Evolutionary conservation across 1,140 invertebrate species (phyloP).

Genomic region (Drosophila subpulchrella): DNA sequence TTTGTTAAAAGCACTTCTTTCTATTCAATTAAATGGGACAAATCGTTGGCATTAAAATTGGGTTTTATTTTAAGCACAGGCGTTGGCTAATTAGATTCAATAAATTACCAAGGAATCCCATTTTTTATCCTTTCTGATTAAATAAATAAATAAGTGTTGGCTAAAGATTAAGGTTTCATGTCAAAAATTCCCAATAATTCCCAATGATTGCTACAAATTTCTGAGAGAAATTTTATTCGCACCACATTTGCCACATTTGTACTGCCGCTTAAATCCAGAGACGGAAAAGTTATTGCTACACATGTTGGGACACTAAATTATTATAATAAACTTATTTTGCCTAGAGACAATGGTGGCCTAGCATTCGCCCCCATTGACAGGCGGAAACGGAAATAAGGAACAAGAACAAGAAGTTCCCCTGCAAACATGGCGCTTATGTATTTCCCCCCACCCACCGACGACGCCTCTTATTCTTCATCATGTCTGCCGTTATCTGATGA

Average conservation of each 20-base stretch:
- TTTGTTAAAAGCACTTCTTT: conserved; percentile 13
- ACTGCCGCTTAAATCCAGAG: conserved; percentile 9
- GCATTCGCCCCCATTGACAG: conserved; percentile 35
- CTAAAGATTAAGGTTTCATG: too few species aligned
- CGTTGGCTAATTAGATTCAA: not conserved
- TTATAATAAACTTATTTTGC: conserved; percentile 78
- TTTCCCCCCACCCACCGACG: not conserved
- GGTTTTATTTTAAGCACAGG: not conserved
- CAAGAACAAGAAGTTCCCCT: conserved; percentile 12
- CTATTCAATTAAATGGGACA: not conserved
- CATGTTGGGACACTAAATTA: conserved; percentile 76
- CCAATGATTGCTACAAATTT: not conserved
- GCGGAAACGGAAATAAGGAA: conserved; percentile 41
- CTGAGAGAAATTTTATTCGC: not conserved
- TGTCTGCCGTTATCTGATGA: conserved; percentile 72
- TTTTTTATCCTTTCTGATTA: too few species aligned
- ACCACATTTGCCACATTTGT: conserved; percentile 11
- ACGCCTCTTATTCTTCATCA: conserved; percentile 23
- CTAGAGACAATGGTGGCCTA: conserved; percentile 27
- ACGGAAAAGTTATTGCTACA: conserved; percentile 62
- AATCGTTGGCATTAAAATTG: not conserved
- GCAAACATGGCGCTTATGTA: conserved; percentile 46
- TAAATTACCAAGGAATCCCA: not conserved
- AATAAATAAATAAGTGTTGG: too few species aligned
- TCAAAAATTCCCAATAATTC: not conserved